phyloP scores from a whole-genome alignment of 2,113 vertebrate species.

The Pedionomus torquatus region DNA sequence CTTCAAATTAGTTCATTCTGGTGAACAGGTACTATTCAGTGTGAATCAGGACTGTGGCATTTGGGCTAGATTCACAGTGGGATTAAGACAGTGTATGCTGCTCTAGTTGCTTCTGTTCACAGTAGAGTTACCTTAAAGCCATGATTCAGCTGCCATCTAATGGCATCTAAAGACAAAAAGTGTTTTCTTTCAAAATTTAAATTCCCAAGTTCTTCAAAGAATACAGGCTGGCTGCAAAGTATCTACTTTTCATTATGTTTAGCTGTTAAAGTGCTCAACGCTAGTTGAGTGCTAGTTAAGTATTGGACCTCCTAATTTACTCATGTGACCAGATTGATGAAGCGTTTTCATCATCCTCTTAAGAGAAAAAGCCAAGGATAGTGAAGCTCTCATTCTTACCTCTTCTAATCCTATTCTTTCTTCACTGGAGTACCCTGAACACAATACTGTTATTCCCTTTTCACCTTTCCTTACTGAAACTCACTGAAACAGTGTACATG shows the following conservation, averaged over 20 bases:
- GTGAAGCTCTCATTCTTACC: not conserved
- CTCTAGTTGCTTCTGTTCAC: not conserved
- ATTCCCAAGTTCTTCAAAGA: not conserved
- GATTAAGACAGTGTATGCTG: not conserved
- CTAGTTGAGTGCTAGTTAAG: not conserved
- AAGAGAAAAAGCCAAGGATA: not conserved
- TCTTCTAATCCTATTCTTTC: not conserved
- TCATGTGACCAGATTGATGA: not conserved
- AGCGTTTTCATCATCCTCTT: not conserved
- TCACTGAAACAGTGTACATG: accelerated
- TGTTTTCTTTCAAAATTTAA: not conserved
- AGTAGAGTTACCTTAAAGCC: not conserved
- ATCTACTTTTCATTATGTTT: not conserved
- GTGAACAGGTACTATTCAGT: slow-evolving; percentile 31
- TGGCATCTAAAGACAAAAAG: not conserved
- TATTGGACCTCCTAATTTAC: not conserved
- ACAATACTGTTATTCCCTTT: not conserved
- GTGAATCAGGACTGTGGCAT: not conserved
- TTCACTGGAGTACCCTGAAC: not conserved
- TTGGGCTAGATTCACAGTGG: not conserved
- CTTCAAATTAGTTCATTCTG: slow-evolving; percentile 67
- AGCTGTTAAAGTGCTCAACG: not conserved
- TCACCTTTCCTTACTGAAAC: not conserved
- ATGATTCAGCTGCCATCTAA: not conserved
- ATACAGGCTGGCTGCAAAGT: not conserved